Evolutionary conservation across 2,888 invertebrate species (phyloP).

Genomic region (Polia nebulosa): DNA sequence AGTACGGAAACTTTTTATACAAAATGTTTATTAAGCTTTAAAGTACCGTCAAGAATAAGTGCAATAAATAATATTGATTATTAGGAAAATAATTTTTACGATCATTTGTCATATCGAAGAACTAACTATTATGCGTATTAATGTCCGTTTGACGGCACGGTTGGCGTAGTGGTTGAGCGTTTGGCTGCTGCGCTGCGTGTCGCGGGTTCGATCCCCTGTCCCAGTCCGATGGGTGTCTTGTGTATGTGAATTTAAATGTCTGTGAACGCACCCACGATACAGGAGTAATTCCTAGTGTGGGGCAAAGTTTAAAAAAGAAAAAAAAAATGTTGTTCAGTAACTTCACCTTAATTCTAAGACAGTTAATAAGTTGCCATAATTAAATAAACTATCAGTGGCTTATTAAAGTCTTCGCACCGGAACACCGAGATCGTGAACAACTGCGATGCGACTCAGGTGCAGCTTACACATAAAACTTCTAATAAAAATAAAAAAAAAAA

Average conservation of each 20-base stretch:
- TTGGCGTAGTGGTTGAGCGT: too few species aligned
- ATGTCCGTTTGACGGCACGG: too few species aligned
- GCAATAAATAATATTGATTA: not conserved
- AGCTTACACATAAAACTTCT: slow-evolving; percentile 35
- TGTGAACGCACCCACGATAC: too few species aligned
- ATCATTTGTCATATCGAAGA: slow-evolving; percentile 1
- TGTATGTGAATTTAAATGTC: too few species aligned
- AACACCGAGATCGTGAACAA: not conserved
- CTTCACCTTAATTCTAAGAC: not conserved
- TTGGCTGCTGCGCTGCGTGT: too few species aligned
- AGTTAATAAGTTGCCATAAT: not conserved
- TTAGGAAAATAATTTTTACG: slow-evolving; percentile 2
- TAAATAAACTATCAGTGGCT: not conserved
- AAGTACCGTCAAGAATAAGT: not conserved
- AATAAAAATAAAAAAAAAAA: too few species aligned
- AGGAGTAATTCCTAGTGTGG: too few species aligned
- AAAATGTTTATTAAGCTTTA: not conserved
- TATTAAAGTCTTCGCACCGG: not conserved
- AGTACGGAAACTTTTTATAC: not conserved
- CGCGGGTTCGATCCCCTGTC: too few species aligned
- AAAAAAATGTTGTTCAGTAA: not conserved
- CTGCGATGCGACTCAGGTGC: not conserved
- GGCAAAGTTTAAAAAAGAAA: too few species aligned
- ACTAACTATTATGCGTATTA: not conserved
- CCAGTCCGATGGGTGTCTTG: too few species aligned